Conservation (phyloP, 2,113 vertebrate species). For the Scatophagus argus region DNA sequence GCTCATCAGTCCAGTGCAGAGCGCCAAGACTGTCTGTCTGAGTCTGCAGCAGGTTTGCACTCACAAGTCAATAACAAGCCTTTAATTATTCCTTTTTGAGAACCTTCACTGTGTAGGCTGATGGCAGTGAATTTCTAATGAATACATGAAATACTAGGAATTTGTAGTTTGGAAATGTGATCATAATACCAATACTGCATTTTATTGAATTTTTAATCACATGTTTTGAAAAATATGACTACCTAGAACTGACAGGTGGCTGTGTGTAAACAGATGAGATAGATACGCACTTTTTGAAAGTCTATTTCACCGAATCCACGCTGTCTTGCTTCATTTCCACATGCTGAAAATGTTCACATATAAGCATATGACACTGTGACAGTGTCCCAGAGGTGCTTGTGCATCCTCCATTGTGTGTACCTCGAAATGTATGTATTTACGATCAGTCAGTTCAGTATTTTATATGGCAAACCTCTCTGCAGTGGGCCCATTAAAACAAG, state of each 20-base stretch:
- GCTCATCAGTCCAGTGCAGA: slow-evolving; percentile 84
- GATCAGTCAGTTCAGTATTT: background rate
- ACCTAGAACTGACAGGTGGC: background rate
- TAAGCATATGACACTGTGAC: background rate
- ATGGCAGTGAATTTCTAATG: background rate
- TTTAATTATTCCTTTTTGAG: background rate
- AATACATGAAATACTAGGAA: background rate
- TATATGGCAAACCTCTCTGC: background rate
- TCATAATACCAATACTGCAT: background rate
- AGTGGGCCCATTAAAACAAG: background rate
- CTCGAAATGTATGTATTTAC: too few relatives aligned
- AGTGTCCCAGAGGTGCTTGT: background rate
- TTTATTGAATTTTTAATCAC: background rate
- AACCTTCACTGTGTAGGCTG: background rate
- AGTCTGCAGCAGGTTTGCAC: slow-evolving; percentile 89
- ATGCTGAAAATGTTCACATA: background rate
- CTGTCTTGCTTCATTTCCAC: background rate
- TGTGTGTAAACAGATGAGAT: background rate
- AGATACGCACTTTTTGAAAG: background rate
- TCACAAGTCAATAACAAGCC: background rate
- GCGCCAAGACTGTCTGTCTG: slow-evolving; percentile 88
- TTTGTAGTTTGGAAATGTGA: background rate
- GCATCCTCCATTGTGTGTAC: background rate
- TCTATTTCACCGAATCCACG: background rate
- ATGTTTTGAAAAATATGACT: background rate